These are phyloP conservation scores for Periphyllus acericola DNA, from an alignment of 2,888 invertebrate genomes.

Conservation along the genomic window DNA sequence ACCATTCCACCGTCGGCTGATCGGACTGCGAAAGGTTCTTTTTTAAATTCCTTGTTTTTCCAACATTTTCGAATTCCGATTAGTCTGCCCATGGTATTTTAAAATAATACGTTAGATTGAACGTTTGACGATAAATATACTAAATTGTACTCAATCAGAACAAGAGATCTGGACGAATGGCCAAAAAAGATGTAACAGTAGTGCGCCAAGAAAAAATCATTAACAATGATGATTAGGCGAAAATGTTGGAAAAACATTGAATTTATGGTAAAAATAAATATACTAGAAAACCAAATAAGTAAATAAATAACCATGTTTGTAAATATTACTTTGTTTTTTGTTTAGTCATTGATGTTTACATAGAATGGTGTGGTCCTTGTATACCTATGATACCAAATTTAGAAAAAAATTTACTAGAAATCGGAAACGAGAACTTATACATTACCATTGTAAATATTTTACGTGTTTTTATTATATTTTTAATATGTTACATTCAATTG, in stretches of 20 bases:
- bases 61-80: slow-evolving; percentile 72
- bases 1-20: no score
- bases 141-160: slow-evolving; percentile 10
- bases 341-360: slow-evolving; percentile 85
- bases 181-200: slow-evolving; percentile 80
- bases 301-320: not conserved
- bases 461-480: not conserved
- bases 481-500: not conserved
- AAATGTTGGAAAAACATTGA: slow-evolving; percentile 79
- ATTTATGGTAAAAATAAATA: slow-evolving; percentile 73
- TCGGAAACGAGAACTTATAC: slow-evolving; percentile 84
- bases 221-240: slow-evolving; percentile 86
- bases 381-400: slow-evolving; percentile 84
- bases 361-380: slow-evolving; percentile 93
- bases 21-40: no score
- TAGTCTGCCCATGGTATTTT: not conserved
- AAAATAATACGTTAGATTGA: no score
- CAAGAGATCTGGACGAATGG: slow-evolving; percentile 66
- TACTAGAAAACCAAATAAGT: not conserved
- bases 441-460: slow-evolving; percentile 76
- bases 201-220: slow-evolving; percentile 83
- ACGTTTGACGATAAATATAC: no score
- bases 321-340: slow-evolving; percentile 50
- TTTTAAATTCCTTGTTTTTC: slow-evolving; percentile 80
- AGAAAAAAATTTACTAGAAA: slow-evolving; percentile 86